These are phyloP conservation scores for Phylloscopus whistleri DNA, from an alignment of 2,113 vertebrate genomes.

Conservation along the genomic window DNA sequence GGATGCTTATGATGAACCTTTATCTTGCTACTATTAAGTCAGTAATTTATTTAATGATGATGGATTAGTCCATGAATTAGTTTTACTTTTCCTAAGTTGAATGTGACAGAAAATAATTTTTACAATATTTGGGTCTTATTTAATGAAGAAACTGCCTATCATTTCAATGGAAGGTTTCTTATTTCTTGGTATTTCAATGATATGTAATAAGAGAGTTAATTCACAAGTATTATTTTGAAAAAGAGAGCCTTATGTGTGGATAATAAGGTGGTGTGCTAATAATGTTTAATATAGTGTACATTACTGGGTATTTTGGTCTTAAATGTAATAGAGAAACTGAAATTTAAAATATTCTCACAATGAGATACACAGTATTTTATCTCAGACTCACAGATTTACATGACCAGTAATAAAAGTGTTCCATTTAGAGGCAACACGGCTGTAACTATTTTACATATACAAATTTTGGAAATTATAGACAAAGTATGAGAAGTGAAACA, in stretches of 20 bases:
- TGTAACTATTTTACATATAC: background rate
- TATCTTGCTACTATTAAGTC: background rate
- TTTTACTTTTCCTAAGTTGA: background rate
- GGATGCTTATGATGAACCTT: background rate
- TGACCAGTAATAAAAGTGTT: background rate
- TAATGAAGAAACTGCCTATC: slow-evolving; percentile 15
- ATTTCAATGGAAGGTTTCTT: background rate
- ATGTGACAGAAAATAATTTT: background rate
- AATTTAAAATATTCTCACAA: background rate
- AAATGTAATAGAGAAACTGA: background rate
- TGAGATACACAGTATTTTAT: background rate
- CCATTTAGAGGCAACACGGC: background rate
- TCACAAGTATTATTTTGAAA: background rate
- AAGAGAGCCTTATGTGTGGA: background rate
- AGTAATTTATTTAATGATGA: background rate
- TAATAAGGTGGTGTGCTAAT: background rate
- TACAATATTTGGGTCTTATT: background rate
- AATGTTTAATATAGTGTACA: background rate
- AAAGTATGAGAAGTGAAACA: background rate
- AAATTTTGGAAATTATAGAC: background rate
- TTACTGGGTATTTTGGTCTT: background rate
- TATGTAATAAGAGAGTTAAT: background rate
- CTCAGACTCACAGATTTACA: background rate
- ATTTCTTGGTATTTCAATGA: background rate
- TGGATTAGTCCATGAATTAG: background rate